Conservation (phyloP, 2,888 invertebrate species). For the Protophormia terraenovae region DNA sequence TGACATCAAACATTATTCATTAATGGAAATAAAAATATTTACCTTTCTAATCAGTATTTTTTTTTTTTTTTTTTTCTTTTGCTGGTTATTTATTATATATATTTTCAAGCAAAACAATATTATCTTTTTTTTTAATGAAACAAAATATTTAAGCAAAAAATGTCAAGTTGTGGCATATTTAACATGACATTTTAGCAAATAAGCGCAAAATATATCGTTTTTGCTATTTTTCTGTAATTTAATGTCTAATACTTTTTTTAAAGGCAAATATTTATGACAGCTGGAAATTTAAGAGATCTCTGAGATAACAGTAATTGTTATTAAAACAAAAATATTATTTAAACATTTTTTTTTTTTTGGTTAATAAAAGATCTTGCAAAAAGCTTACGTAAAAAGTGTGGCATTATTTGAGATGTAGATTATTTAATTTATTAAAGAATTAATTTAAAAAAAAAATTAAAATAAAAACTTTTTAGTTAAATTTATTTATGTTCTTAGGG, state of each 20-base stretch:
- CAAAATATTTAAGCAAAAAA: background rate
- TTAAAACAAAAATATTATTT: background rate
- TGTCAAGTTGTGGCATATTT: constrained; percentile 17
- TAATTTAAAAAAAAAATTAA: background rate
- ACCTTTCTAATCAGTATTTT: constrained; percentile 45
- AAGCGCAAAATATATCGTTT: constrained; percentile 46
- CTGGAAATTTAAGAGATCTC: too few species aligned
- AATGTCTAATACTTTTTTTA: too few species aligned
- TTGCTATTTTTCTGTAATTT: background rate
- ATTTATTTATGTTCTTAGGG: too few species aligned
- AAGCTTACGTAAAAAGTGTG: background rate
- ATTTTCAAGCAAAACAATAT: constrained; percentile 3
- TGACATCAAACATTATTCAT: background rate
- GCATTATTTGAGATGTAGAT: background rate
- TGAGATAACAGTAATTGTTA: too few species aligned
- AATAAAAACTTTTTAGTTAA: too few species aligned
- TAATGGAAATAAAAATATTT: constrained; percentile 6
- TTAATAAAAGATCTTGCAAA: constrained; percentile 1
- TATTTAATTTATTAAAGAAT: background rate
- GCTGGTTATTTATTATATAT: background rate
- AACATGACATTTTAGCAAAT: constrained; percentile 56
- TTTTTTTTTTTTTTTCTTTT: background rate
- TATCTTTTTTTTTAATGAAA: background rate
- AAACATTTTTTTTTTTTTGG: background rate
- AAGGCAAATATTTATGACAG: constrained; percentile 7